Base-by-base conservation (phyloP, 2,888 invertebrate species). In the Tuta absoluta region DNA sequence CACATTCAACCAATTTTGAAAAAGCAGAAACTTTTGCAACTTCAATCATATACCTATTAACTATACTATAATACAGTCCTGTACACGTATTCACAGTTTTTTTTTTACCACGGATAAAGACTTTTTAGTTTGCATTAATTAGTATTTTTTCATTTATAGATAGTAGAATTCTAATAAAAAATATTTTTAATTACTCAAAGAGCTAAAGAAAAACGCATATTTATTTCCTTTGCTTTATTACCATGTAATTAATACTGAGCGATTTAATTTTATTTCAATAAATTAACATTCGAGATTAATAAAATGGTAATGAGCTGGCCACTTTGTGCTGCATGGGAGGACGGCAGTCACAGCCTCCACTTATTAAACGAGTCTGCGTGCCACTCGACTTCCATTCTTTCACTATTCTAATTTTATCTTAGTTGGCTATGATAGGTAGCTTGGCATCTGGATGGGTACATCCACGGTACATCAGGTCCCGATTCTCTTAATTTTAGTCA, bases 271-370 rank as follows among this genome's bases (percentile, higher is more conserved):
- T 75, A 84, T 85, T 84, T 77, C 75, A 83, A 82, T 83, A 81
- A 84, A 85, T 86, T 84, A 82, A 80, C 78, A 71, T 71, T 67
- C 57, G 63, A 75, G 67, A 83, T 85, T 86, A 86, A 87, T 86
- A 85, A 86, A 85, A 87, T 87, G 87, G 77, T 79, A 87, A 87
- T 87, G 68, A 64, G 64, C n/a, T 8, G 56, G 24, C 63, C 68
- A 66, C 67, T 74, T 69, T 68, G 58, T 12, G 37, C 64, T 66
- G 68, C 67, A 59, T 65, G 51, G 59, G 1, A 33, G 33, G 33
- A 33, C 10, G 51, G 59, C 37, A 63, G 65, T 53, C 63, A 49
- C 63, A 24, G 58, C 69, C 69, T 68, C 72, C 69, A 77, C 63
- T 73, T 71, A 73, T 45, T 45, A 45, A 45, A 45, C n/a, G 45